Conservation (phyloP, 2,113 vertebrate genomes). For the Solenodon paradoxus region DNA sequence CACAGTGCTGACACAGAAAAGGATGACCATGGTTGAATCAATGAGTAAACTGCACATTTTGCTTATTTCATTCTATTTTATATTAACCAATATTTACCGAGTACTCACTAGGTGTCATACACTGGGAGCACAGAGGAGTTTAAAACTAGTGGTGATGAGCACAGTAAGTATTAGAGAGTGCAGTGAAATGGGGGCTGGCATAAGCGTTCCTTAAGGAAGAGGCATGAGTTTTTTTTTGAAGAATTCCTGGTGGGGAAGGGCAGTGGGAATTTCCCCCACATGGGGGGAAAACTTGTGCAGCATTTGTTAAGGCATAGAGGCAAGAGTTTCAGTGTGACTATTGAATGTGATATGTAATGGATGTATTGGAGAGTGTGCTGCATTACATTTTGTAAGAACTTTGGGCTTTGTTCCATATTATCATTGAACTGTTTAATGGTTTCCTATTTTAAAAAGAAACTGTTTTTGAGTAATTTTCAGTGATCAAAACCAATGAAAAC, state of each 20-base stretch:
- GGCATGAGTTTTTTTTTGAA: neutral
- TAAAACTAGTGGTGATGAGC: neutral
- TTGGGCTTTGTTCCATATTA: neutral
- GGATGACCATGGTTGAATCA: neutral
- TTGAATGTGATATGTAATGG: neutral
- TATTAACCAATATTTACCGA: neutral
- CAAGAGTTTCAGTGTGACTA: neutral
- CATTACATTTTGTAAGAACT: neutral
- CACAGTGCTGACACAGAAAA: neutral
- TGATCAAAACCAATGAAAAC: neutral
- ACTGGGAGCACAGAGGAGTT: neutral
- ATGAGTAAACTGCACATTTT: neutral
- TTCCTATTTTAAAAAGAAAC: neutral
- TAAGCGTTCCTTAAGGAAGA: neutral
- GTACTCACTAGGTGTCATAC: neutral
- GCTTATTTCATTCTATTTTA: neutral
- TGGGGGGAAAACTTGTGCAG: neutral
- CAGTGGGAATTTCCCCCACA: too few species aligned
- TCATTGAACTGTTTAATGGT: neutral
- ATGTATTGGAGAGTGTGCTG: neutral
- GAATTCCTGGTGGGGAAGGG: neutral
- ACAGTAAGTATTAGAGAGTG: neutral
- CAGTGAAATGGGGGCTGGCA: neutral
- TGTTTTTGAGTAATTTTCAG: neutral
- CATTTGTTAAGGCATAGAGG: neutral